phyloP scores from a whole-genome alignment of 2,113 vertebrate species.

The Pipa parva region DNA sequence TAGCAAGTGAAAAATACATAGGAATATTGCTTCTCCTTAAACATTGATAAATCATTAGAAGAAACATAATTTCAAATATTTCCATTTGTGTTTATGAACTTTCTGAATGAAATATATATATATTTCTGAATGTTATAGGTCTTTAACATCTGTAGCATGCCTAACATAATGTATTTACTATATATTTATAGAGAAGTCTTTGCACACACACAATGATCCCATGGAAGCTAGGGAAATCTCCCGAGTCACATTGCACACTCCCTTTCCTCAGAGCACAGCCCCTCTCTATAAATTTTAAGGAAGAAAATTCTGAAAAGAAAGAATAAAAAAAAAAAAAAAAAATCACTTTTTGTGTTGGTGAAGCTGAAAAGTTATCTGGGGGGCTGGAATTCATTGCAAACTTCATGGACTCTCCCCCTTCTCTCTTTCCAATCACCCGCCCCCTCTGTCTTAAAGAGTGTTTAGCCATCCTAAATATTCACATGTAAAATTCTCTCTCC shows the following conservation, averaged over 20 bases:
- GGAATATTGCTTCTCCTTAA: no score
- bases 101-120: no score
- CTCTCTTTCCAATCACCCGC: conserved; percentile 30
- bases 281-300: neutral
- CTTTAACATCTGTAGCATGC: no score
- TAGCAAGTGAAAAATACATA: no score
- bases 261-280: neutral
- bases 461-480: conserved; percentile 41
- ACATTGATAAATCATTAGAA: no score
- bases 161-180: no score
- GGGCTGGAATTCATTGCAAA: conserved; percentile 43
- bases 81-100: no score
- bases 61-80: no score
- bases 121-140: no score
- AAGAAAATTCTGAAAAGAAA: conserved; percentile 17
- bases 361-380: conserved; percentile 35
- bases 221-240: conserved; percentile 3
- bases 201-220: no score
- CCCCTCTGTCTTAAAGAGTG: conserved; percentile 42
- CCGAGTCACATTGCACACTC: neutral
- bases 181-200: no score
- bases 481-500: conserved; percentile 41
- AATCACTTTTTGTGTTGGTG: conserved; percentile 29
- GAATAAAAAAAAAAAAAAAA: conserved; percentile 2
- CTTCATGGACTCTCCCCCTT: conserved; percentile 25